Percentiles rank a stretch among this genome's conserved stretches.
Evolutionary conservation across 2,888 invertebrate species (phyloP).

Genomic region (Papilio protenor): DNA sequence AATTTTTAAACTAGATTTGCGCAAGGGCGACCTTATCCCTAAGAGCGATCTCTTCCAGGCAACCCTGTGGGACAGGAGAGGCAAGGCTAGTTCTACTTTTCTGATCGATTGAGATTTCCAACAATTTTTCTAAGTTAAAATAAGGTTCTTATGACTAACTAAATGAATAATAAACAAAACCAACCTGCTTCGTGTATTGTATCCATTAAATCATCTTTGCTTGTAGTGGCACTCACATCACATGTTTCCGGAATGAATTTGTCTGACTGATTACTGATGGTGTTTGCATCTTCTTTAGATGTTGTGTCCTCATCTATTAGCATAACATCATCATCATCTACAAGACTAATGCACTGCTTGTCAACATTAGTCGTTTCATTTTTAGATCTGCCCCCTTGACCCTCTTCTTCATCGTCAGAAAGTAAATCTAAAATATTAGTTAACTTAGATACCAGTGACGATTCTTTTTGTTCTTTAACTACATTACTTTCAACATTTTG

Average conservation of each 20-base stretch:
- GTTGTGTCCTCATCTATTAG: constrained; percentile 68
- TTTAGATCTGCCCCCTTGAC: constrained; percentile 42
- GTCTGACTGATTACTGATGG: not conserved
- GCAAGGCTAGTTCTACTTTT: too few species aligned
- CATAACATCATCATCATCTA: constrained; percentile 78
- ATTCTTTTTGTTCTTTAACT: constrained; percentile 13
- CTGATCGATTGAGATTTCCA: not conserved
- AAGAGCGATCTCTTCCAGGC: too few species aligned
- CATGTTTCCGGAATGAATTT: constrained; percentile 32
- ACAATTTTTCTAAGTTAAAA: not conserved
- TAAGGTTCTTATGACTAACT: not conserved
- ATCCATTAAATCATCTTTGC: constrained; percentile 44
- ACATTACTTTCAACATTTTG: constrained; percentile 11
- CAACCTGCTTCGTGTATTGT: constrained; percentile 14
- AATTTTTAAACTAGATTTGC: too few species aligned
- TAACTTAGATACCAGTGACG: constrained; percentile 61
- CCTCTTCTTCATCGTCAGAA: constrained; percentile 74
- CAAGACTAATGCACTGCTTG: constrained; percentile 68
- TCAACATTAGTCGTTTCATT: constrained; percentile 47
- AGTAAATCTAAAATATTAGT: constrained; percentile 74
- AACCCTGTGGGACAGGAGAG: too few species aligned
- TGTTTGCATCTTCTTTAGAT: constrained; percentile 39
- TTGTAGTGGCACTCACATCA: constrained; percentile 34
- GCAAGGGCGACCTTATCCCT: too few species aligned
- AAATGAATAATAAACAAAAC: not conserved